Percentiles rank a stretch among this genome's conserved stretches.
These are phyloP conservation scores for Andrena hattorfiana DNA, from an alignment of 2,888 invertebrate genomes.

Conservation along the genomic window DNA sequence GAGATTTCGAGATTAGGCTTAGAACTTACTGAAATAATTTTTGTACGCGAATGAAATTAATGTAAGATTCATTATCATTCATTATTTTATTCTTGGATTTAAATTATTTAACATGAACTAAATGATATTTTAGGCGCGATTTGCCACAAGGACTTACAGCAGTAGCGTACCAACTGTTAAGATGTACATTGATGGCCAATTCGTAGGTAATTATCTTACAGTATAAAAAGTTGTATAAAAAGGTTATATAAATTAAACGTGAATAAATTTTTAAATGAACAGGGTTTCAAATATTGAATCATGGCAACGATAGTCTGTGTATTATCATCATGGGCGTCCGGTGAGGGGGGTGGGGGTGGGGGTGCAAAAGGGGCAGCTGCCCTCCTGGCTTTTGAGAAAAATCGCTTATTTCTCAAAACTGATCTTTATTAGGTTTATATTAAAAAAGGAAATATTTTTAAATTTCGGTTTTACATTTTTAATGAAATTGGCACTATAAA, in stretches of 20 bases:
- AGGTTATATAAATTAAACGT: conserved; percentile 19
- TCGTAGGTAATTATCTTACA: conserved; percentile 85
- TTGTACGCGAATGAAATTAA: background rate
- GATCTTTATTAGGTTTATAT: too few relatives aligned
- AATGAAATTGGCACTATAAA: too few relatives aligned
- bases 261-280: background rate
- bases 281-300: too few relatives aligned
- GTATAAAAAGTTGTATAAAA: conserved; percentile 43
- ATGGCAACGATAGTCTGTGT: too few relatives aligned
- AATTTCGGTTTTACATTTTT: too few relatives aligned
- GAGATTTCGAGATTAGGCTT: background rate
- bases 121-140: conserved; percentile 60
- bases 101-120: conserved; percentile 17
- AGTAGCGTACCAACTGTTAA: conserved; percentile 92
- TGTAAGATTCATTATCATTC: background rate
- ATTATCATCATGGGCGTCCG: too few relatives aligned
- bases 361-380: too few relatives aligned
- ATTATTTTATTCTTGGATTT: background rate
- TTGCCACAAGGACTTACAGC: conserved; percentile 85
- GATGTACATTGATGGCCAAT: conserved; percentile 97
- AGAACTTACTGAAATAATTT: background rate
- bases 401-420: too few relatives aligned
- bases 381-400: too few relatives aligned
- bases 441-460: too few relatives aligned
- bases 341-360: too few relatives aligned